Conservation (phyloP, 2,888 invertebrate species). For the Lepidonotus clava region DNA sequence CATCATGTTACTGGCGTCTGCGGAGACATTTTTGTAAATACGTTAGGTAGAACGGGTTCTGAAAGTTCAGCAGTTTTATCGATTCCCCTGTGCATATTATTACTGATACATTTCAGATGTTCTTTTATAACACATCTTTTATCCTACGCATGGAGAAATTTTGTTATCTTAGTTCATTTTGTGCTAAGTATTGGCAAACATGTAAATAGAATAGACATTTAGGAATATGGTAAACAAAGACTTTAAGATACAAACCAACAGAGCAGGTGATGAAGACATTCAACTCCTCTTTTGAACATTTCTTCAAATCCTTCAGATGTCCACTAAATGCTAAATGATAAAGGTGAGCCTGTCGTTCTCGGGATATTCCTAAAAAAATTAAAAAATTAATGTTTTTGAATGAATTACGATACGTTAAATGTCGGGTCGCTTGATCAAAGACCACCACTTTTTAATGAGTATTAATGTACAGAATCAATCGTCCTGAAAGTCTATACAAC, state of each 20-base stretch:
- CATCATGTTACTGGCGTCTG: too few species aligned
- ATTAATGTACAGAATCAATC: background rate
- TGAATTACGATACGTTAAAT: background rate
- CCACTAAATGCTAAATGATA: background rate
- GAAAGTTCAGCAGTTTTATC: too few species aligned
- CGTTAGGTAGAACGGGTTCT: background rate
- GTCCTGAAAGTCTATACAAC: too few species aligned
- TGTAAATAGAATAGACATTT: too few species aligned
- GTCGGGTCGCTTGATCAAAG: too few species aligned
- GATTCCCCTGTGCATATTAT: too few species aligned
- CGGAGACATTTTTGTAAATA: background rate
- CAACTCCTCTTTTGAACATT: conserved; percentile 5
- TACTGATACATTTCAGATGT: too few species aligned
- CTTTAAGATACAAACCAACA: background rate
- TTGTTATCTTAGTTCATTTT: too few species aligned
- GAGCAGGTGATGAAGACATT: background rate
- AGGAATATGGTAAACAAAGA: background rate
- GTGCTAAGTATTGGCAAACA: too few species aligned
- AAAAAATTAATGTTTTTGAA: background rate
- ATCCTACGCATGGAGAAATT: too few species aligned
- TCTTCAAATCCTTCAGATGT: background rate
- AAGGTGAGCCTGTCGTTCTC: background rate
- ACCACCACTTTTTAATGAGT: background rate
- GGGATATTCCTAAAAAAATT: background rate
- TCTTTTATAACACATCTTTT: too few species aligned